Evolutionary conservation across 2,113 vertebrate species (phyloP).

Genomic region (Dicrurus megarhynchus): DNA sequence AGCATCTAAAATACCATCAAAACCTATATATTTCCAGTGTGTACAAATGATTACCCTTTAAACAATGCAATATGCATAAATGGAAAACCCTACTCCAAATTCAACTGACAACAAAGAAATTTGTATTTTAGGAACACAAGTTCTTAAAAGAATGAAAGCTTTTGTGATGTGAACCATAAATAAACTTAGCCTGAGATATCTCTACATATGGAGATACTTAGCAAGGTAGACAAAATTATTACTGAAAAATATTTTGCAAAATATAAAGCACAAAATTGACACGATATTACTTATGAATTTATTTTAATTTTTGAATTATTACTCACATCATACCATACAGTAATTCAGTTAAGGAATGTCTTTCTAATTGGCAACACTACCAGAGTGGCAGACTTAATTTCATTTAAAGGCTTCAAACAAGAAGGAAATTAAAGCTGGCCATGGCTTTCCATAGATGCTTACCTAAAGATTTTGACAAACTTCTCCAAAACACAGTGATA

Average conservation of each 20-base stretch:
- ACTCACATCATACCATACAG: background rate
- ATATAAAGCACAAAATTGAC: background rate
- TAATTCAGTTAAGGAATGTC: background rate
- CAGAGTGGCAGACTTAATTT: background rate
- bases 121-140: background rate
- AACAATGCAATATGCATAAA: slow-evolving; percentile 22
- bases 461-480: background rate
- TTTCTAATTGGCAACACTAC: background rate
- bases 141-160: background rate
- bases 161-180: background rate
- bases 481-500: background rate
- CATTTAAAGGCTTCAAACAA: background rate
- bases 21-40: background rate
- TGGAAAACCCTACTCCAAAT: background rate
- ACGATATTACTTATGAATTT: background rate
- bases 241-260: background rate
- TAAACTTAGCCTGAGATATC: background rate
- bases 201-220: background rate
- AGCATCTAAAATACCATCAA: background rate
- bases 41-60: slow-evolving; percentile 13
- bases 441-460: background rate
- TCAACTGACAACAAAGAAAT: background rate
- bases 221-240: background rate
- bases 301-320: background rate
- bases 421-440: background rate